Conservation (phyloP, 2,888 invertebrate genomes). For the Pammene aurita region DNA sequence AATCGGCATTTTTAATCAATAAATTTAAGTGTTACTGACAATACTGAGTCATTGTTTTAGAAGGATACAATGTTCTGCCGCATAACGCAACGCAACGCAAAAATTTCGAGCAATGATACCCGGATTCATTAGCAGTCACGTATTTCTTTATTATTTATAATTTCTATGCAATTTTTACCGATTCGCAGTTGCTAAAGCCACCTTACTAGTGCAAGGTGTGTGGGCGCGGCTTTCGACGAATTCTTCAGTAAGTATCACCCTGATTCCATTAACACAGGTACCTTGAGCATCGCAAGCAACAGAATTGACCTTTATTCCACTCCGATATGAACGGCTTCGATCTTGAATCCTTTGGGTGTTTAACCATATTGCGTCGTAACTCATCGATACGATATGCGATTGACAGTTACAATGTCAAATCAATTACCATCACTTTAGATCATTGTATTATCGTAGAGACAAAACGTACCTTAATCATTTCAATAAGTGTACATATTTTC, state of each 20-base stretch:
- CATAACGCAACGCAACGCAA: not conserved
- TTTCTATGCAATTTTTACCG: no score
- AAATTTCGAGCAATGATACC: no score
- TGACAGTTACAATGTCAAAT: conserved; percentile 71
- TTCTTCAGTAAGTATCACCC: conserved; percentile 6
- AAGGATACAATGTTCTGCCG: conserved; percentile 21
- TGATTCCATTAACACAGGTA: conserved; percentile 23
- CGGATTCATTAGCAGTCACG: no score
- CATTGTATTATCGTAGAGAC: conserved; percentile 58
- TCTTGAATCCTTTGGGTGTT: conserved; percentile 7
- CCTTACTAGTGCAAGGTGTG: not conserved
- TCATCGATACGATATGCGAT: conserved; percentile 60
- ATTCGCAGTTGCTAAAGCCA: no score
- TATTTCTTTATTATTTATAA: no score
- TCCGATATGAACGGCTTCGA: conserved; percentile 19
- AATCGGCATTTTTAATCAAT: no score
- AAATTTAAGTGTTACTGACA: no score
- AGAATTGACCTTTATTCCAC: conserved; percentile 28
- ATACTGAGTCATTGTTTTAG: conserved; percentile 3
- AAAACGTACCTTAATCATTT: conserved; percentile 42
- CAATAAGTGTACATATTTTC: not conserved
- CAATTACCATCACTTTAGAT: conserved; percentile 60
- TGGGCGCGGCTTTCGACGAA: conserved; percentile 21
- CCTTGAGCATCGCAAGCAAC: conserved; percentile 14
- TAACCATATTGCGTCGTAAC: conserved; percentile 48